Evolutionary conservation across 1,140 invertebrate species (phyloP).

Genomic region (Bombus confusus): DNA sequence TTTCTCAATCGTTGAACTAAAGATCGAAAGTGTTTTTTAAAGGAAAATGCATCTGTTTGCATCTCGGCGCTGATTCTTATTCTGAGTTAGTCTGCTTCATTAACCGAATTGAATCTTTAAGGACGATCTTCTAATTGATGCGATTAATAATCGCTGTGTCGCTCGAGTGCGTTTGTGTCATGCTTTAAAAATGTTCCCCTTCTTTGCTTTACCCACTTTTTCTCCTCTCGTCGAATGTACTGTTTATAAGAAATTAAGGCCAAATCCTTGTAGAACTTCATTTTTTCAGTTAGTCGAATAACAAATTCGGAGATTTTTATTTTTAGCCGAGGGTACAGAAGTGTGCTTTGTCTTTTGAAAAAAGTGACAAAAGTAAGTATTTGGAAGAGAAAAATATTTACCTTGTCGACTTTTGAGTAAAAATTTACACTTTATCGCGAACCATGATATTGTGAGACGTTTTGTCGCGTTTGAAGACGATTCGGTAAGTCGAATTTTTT

Average conservation of each 20-base stretch:
- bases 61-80: background rate
- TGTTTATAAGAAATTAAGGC: background rate
- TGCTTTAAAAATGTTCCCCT: constrained; percentile 10
- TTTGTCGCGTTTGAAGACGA: no score
- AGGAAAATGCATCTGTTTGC: no score
- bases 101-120: constrained; percentile 38
- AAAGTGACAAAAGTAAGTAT: background rate
- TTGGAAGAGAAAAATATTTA: background rate
- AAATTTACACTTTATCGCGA: background rate
- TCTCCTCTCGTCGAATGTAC: background rate
- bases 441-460: no score
- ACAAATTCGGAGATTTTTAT: background rate
- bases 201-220: background rate
- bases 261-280: background rate
- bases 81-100: background rate
- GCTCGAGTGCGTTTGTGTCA: background rate
- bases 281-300: background rate
- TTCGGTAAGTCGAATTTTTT: no score
- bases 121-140: constrained; percentile 30
- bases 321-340: background rate
- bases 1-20: background rate
- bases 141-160: constrained; percentile 30
- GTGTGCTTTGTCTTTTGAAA: background rate
- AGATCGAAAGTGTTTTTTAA: background rate
- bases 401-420: background rate